Base-by-base conservation (phyloP, 2,797 vertebrate genomes). In the Alosa sapidissima region DNA sequence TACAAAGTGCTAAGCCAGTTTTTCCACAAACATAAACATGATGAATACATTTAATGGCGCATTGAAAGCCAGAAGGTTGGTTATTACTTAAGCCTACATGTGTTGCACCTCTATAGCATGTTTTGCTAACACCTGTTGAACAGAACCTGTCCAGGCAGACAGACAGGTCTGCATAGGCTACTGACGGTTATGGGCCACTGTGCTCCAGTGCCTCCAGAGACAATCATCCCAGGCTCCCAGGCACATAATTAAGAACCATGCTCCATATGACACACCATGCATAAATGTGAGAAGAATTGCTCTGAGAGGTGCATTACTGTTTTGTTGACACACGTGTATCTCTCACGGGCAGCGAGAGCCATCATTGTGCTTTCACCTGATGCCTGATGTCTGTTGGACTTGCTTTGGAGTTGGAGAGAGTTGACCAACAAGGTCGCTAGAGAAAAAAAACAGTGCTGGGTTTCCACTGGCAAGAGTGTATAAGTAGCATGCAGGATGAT, bases 61-160 rank as follows among this genome's bases (percentile, higher is more conserved):
- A 45, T 19, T 48, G 33, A 51, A 21, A 41, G 3, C 58, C 1
- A 83, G 16, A 21, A 41, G 28, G 33, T 11, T 83, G 49, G 78
- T 85, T 84, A 87, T 82, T 78, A 78, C 72, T 84, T 75, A 28
- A 1, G 28, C 28, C 28, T 28, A 78, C 72, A 78, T 41, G 16
- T 78, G 41, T 78, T 45, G 16, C 72, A 78, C 72, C 58, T 47
- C 19, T 78, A 47, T 45, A 78, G 47, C 21, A 83, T 84, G 68
- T 8, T 82, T 81, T 75, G 51, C 55, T 65, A 33, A 81, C 86
- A 89, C 88, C 87, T 82, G 91, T 78, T 21, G 14, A 84, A 88
- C 1, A 54, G 86, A 95, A 95, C 95, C 91, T 84, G 95, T 95
- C 93, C 16, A 93, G 93, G 94, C 95, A 91, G 95, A 94, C 85